These are phyloP conservation scores for Nesidiocoris tenuis DNA, from an alignment of 2,888 invertebrate genomes.

Conservation along the genomic window DNA sequence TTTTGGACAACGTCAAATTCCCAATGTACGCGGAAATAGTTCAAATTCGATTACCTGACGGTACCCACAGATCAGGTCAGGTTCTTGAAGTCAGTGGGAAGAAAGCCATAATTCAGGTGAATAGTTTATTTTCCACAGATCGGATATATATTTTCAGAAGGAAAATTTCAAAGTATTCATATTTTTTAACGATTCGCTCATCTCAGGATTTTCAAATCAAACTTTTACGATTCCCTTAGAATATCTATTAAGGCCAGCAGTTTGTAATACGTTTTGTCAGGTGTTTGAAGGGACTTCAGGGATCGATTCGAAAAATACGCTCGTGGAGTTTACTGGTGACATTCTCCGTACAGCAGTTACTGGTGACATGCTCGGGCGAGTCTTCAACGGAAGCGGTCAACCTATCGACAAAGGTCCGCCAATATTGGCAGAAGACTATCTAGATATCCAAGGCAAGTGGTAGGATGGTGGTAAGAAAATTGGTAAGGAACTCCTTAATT, in stretches of 20 bases:
- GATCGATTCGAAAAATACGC: slow-evolving; percentile 98
- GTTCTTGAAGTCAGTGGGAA: slow-evolving; percentile 97
- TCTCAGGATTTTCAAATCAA: too few species aligned
- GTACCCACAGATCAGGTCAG: slow-evolving; percentile 89
- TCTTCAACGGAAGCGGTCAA: slow-evolving; percentile 99
- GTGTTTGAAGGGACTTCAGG: slow-evolving; percentile 99
- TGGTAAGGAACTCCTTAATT: too few species aligned
- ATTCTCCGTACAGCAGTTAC: slow-evolving; percentile 98
- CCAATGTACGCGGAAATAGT: slow-evolving; percentile 99
- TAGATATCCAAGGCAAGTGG: slow-evolving; percentile 81
- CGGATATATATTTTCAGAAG: too few species aligned
- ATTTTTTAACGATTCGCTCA: too few species aligned
- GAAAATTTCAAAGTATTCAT: too few species aligned
- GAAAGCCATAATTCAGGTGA: slow-evolving; percentile 89
- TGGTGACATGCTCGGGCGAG: slow-evolving; percentile 98
- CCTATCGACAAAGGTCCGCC: slow-evolving; percentile 99
- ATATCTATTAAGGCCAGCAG: too few species aligned
- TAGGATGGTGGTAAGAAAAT: too few species aligned
- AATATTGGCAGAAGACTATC: slow-evolving; percentile 95
- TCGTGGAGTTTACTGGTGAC: slow-evolving; percentile 99
- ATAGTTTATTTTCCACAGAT: too few species aligned
- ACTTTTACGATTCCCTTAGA: too few species aligned
- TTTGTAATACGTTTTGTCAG: slow-evolving; percentile 55
- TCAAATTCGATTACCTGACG: slow-evolving; percentile 91
- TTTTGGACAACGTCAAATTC: slow-evolving; percentile 99